Conservation (phyloP, 1,140 invertebrate species). For the Drosophila truncata region DNA sequence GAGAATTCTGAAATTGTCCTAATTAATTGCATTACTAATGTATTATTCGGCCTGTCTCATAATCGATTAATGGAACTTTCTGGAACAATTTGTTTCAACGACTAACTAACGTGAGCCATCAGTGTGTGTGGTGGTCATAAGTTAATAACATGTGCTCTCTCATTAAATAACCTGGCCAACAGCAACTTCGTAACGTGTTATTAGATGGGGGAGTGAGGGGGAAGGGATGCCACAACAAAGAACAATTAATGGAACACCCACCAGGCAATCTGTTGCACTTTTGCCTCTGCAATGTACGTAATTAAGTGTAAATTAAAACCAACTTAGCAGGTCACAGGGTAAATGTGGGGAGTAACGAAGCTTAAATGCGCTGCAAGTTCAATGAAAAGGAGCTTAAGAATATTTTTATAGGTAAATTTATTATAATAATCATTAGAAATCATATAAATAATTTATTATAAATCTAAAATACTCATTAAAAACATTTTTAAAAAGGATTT, state of each 20-base stretch:
- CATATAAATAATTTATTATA: not conserved
- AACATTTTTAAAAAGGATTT: too few species aligned
- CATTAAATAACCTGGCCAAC: slow-evolving; percentile 48
- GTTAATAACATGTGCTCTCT: slow-evolving; percentile 49
- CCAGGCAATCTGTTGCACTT: slow-evolving; percentile 57
- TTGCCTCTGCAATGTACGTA: slow-evolving; percentile 31
- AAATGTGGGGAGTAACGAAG: not conserved
- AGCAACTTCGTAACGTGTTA: slow-evolving; percentile 27
- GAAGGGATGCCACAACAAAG: slow-evolving; percentile 26
- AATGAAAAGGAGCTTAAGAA: accelerated
- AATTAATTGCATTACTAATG: slow-evolving; percentile 67
- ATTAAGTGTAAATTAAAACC: slow-evolving; percentile 69
- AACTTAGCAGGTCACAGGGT: slow-evolving; percentile 37
- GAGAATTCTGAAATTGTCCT: slow-evolving; percentile 41
- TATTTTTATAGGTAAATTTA: not conserved
- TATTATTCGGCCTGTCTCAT: slow-evolving; percentile 33
- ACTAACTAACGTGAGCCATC: slow-evolving; percentile 8
- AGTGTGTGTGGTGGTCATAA: slow-evolving; percentile 39
- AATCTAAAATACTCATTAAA: not conserved
- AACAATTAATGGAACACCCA: slow-evolving; percentile 59
- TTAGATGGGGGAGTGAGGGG: not conserved
- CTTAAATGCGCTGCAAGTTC: slow-evolving; percentile 3
- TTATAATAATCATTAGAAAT: not conserved
- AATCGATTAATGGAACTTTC: slow-evolving; percentile 43
- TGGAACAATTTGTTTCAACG: slow-evolving; percentile 39